Evolutionary conservation across 2,888 invertebrate species (phyloP).

Genomic region (Priocnemis perturbator): DNA sequence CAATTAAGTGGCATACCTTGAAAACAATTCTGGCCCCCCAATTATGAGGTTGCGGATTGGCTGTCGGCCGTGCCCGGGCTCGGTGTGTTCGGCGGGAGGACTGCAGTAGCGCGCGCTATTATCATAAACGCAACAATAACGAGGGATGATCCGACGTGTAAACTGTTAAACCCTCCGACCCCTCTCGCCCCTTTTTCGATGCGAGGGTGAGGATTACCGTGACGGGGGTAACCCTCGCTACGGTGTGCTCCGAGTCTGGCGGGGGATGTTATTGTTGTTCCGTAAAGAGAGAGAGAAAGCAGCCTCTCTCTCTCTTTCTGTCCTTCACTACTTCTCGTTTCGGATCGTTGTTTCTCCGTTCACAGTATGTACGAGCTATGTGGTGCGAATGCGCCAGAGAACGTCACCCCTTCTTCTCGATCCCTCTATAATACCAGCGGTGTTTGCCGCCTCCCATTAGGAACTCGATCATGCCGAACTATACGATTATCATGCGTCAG

Average conservation of each 20-base stretch:
- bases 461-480: slow-evolving; percentile 69
- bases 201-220: slow-evolving; percentile 71
- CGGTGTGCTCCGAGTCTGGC: slow-evolving; percentile 56
- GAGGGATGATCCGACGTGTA: slow-evolving; percentile 75
- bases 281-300: slow-evolving; percentile 42
- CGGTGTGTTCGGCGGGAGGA: no score
- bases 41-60: background rate
- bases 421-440: slow-evolving; percentile 68
- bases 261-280: slow-evolving; percentile 73
- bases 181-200: slow-evolving; percentile 30
- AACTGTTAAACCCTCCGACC: slow-evolving; percentile 67
- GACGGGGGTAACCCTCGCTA: slow-evolving; percentile 39
- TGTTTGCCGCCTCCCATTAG: slow-evolving; percentile 73
- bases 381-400: background rate
- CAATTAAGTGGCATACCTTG: no score
- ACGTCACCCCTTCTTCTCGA: slow-evolving; percentile 38
- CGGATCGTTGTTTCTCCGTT: background rate
- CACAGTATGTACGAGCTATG: background rate
- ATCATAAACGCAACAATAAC: slow-evolving; percentile 75
- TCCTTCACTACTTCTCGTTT: background rate
- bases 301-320: no score
- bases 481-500: slow-evolving; percentile 72
- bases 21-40: background rate
- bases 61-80: slow-evolving; percentile 12
- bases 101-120: slow-evolving; percentile 59